Evolutionary conservation across 2,888 invertebrate species (phyloP).

Genomic region (Calliopum simillimum): DNA sequence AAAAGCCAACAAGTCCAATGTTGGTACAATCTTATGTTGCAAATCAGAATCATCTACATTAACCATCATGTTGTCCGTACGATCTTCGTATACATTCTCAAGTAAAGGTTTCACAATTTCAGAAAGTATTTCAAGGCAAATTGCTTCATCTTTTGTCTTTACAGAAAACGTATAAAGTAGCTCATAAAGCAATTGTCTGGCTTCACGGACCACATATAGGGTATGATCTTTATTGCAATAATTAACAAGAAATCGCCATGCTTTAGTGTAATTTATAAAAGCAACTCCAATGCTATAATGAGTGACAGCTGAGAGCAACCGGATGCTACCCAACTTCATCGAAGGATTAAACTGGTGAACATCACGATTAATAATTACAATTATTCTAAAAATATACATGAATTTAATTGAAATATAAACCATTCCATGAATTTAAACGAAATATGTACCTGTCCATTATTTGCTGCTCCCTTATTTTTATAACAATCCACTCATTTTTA

Average conservation of each 20-base stretch:
- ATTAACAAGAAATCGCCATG: constrained; percentile 75
- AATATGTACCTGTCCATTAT: constrained; percentile 61
- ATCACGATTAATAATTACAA: constrained; percentile 51
- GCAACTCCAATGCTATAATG: constrained; percentile 74
- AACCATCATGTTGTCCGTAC: constrained; percentile 52
- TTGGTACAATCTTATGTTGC: constrained; percentile 70
- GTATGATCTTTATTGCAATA: constrained; percentile 77
- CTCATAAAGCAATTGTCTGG: constrained; percentile 73
- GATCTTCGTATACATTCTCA: constrained; percentile 69
- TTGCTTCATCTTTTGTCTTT: constrained; percentile 67
- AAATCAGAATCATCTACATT: constrained; percentile 69
- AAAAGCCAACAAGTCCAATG: constrained; percentile 71
- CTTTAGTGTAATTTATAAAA: constrained; percentile 74
- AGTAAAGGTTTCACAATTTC: constrained; percentile 72
- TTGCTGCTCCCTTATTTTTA: constrained; percentile 69
- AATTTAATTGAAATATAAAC: constrained; percentile 13
- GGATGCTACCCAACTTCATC: constrained; percentile 76
- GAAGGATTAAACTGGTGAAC: constrained; percentile 69
- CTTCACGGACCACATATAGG: constrained; percentile 77
- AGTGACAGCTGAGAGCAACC: constrained; percentile 72
- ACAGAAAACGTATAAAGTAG: constrained; percentile 70
- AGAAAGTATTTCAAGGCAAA: constrained; percentile 71
- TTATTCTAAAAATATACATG: constrained; percentile 50
- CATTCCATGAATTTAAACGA: background rate
- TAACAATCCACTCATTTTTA: constrained; percentile 72